phyloP scores from a whole-genome alignment of 2,113 vertebrate genomes.

The Gnathonemus longibarbis region DNA sequence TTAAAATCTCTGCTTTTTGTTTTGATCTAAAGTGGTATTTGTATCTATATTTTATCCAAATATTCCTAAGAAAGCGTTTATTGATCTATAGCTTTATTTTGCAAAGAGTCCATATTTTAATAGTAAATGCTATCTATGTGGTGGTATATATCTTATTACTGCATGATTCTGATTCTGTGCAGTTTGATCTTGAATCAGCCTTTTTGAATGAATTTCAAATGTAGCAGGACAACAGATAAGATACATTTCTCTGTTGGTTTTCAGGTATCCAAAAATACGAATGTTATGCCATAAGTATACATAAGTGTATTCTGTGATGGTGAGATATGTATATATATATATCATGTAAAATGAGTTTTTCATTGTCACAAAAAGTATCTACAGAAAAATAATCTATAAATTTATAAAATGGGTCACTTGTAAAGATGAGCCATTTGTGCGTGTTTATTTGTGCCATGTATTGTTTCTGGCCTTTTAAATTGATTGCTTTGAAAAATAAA shows the following conservation, averaged over 20 bases:
- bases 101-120: background rate
- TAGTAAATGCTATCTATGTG: background rate
- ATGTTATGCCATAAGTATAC: background rate
- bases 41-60: background rate
- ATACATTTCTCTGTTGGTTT: background rate
- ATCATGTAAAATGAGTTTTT: background rate
- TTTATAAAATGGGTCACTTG: background rate
- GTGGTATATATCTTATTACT: background rate
- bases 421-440: background rate
- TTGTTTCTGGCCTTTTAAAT: background rate
- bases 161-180: background rate
- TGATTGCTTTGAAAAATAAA: background rate
- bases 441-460: background rate
- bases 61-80: background rate
- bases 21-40: background rate
- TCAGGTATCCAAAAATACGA: background rate
- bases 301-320: background rate
- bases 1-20: background rate
- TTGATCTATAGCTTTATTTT: background rate
- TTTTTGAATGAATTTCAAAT: background rate
- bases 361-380: background rate
- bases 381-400: background rate
- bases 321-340: background rate
- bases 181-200: background rate
- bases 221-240: background rate